A percentile compares a stretch with the other conserved stretches of the same genome.
phyloP scores from a whole-genome alignment of 2,888 invertebrate species.

The Anodontia alba region DNA sequence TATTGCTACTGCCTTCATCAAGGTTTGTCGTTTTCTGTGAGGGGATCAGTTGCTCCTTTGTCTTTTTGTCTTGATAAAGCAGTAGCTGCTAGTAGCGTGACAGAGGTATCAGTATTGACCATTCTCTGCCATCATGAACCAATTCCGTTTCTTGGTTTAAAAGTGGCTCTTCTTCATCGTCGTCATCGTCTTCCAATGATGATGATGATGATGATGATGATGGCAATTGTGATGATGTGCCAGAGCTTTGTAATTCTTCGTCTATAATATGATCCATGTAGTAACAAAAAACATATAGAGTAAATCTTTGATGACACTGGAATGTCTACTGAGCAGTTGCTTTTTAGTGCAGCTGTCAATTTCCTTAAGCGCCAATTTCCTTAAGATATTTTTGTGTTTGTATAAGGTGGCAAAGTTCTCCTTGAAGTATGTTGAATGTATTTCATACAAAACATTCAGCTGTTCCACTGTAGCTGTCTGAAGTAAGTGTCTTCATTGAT shows the following conservation, averaged over 20 bases:
- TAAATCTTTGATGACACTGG: slow-evolving; percentile 4
- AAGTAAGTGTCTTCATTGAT: slow-evolving; percentile 11
- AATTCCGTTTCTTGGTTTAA: background rate
- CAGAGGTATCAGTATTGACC: slow-evolving; percentile 13
- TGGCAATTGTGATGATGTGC: no score
- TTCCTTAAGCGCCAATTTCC: slow-evolving; percentile 18
- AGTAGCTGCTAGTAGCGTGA: slow-evolving; percentile 20
- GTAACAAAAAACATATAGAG: slow-evolving; percentile 8
- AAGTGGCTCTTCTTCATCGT: background rate
- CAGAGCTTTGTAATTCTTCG: background rate
- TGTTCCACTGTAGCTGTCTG: slow-evolving; percentile 9
- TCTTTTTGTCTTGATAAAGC: slow-evolving; percentile 1
- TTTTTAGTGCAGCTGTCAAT: slow-evolving; percentile 8
- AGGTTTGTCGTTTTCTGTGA: background rate
- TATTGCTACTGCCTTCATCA: no score
- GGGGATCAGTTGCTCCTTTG: background rate
- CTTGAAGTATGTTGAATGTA: background rate
- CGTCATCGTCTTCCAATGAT: background rate
- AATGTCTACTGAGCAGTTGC: slow-evolving; percentile 4
- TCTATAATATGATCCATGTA: background rate
- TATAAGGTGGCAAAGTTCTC: background rate
- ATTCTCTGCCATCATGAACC: background rate
- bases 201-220: background rate
- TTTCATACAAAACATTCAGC: slow-evolving; percentile 8
- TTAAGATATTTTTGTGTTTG: slow-evolving; percentile 16